phyloP scores from a whole-genome alignment of 2,113 vertebrate species.

The Centropus unirufus region DNA sequence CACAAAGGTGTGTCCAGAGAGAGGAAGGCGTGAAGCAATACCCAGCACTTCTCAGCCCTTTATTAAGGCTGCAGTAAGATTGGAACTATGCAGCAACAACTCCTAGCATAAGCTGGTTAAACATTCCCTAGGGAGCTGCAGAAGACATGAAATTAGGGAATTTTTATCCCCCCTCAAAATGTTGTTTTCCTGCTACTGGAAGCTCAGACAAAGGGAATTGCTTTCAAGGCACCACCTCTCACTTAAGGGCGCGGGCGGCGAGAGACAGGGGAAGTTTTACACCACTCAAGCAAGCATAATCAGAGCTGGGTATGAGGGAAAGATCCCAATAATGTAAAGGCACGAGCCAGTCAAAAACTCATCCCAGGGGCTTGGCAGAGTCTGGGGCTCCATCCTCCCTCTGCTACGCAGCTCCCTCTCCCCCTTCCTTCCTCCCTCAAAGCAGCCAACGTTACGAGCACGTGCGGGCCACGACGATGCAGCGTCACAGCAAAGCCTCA shows the following conservation, averaged over 20 bases:
- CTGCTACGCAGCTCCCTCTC: background rate
- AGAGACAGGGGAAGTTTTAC: background rate
- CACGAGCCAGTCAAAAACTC: background rate
- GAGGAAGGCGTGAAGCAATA: constrained; percentile 22
- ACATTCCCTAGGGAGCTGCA: background rate
- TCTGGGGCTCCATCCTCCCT: background rate
- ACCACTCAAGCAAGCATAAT: background rate
- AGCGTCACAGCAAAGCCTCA: background rate
- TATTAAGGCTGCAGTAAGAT: constrained; percentile 6
- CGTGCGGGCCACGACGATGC: background rate
- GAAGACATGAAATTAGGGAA: background rate
- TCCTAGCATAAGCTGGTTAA: background rate
- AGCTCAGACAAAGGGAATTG: background rate
- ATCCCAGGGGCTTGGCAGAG: background rate
- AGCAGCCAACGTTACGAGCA: background rate
- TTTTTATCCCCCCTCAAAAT: no score
- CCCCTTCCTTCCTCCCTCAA: background rate
- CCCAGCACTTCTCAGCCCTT: background rate
- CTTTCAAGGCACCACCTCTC: background rate
- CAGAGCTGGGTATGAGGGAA: background rate
- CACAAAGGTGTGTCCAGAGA: constrained; percentile 25
- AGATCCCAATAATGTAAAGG: background rate
- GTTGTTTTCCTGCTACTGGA: background rate
- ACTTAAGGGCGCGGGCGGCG: background rate
- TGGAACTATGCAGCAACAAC: constrained; percentile 3